These are phyloP conservation scores for Anabacerthia variegaticeps DNA, from an alignment of 2,797 vertebrate species.

Conservation along the genomic window DNA sequence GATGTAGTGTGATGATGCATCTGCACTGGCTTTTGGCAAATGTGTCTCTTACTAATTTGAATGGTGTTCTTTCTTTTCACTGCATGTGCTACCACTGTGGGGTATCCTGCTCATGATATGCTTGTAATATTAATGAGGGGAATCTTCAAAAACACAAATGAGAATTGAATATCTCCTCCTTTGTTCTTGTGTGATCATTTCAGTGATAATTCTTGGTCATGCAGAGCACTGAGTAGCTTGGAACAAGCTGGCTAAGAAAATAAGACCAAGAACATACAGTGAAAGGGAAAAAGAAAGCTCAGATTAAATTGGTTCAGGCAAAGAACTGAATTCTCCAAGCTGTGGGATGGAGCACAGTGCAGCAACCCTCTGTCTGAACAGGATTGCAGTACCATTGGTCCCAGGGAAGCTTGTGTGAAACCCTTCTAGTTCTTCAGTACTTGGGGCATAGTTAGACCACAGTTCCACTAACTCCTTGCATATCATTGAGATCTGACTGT, in stretches of 20 bases:
- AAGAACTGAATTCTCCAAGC: not conserved
- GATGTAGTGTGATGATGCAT: not conserved
- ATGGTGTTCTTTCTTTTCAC: not conserved
- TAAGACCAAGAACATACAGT: not conserved
- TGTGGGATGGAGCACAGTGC: not conserved
- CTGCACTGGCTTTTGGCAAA: not conserved
- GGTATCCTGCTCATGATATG: not conserved
- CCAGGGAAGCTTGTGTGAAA: not conserved
- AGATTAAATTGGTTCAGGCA: accelerated
- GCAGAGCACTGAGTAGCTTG: not conserved
- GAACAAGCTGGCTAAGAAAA: not conserved
- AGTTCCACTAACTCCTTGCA: not conserved
- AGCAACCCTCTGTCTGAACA: not conserved
- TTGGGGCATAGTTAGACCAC: not conserved
- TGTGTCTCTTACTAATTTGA: not conserved
- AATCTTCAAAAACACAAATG: not conserved
- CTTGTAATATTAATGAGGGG: not conserved
- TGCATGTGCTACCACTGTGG: not conserved
- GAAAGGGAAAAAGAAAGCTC: not conserved
- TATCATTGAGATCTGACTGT: not conserved
- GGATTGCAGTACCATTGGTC: not conserved
- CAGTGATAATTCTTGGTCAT: not conserved
- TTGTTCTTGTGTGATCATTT: not conserved
- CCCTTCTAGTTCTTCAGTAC: not conserved
- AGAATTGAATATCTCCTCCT: not conserved